Percentiles rank a stretch among this genome's conserved stretches.
phyloP scores from a whole-genome alignment of 2,888 invertebrate genomes.

The Glaucopsyche alexis region DNA sequence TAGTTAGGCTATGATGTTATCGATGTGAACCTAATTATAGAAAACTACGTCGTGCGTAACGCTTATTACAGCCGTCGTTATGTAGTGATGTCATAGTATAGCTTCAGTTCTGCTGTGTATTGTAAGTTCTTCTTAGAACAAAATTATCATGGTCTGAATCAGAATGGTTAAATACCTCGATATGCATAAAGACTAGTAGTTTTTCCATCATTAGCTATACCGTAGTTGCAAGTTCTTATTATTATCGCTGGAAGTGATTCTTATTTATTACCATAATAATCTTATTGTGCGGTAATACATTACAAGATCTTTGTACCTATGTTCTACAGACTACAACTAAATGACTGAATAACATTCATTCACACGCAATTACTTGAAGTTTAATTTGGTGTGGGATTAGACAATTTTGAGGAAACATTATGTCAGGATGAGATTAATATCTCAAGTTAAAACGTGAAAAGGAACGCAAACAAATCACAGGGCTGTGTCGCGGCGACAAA shows the following conservation, averaged over 20 bases:
- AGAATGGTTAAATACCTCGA: slow-evolving; percentile 2
- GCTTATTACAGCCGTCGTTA: background rate
- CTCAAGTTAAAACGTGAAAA: slow-evolving; percentile 48
- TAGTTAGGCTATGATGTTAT: background rate
- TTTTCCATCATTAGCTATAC: slow-evolving; percentile 17
- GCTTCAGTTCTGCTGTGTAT: background rate
- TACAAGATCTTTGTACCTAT: background rate
- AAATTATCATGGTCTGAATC: slow-evolving; percentile 3
- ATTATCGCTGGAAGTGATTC: background rate
- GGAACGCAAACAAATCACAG: slow-evolving; percentile 64
- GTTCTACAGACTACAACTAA: background rate
- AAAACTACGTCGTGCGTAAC: background rate
- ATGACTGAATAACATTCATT: background rate
- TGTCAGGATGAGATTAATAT: slow-evolving; percentile 39
- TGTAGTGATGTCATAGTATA: slow-evolving; percentile 2
- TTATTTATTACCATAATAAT: background rate
- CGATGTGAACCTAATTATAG: slow-evolving; percentile 11
- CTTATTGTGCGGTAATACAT: background rate
- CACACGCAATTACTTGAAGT: background rate
- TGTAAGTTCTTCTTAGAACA: slow-evolving; percentile 1
- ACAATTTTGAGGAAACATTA: slow-evolving; percentile 35
- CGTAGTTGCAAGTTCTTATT: background rate
- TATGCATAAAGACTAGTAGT: slow-evolving; percentile 4
- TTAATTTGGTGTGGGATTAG: slow-evolving; percentile 5
- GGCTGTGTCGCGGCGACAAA: slow-evolving; percentile 62